Percentiles rank a stretch among this genome's conserved stretches.
Conservation (phyloP, 2,113 vertebrate species). For the Epinephelus cyanopodus region DNA sequence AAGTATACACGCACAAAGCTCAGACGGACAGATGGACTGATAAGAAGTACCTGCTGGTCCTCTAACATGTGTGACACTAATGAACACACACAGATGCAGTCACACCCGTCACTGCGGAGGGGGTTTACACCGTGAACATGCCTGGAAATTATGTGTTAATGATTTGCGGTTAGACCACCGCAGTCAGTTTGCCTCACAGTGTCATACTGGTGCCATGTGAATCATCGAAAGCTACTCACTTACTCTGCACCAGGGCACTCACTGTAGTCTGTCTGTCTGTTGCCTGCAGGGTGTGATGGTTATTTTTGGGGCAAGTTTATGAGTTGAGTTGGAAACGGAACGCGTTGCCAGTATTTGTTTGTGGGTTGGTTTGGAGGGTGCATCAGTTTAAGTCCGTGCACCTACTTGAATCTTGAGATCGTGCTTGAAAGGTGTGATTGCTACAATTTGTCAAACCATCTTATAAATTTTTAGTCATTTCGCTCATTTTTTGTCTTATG, state of each 20-base stretch:
- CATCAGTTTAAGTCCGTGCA: background rate
- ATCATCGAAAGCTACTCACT: constrained; percentile 33
- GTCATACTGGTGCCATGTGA: constrained; percentile 23
- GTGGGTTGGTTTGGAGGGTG: background rate
- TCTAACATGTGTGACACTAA: background rate
- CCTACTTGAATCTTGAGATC: background rate
- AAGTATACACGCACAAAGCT: background rate
- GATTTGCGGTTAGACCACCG: constrained; percentile 21
- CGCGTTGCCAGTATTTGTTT: background rate
- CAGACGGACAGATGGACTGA: constrained; percentile 10
- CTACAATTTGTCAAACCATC: background rate
- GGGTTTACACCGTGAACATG: background rate
- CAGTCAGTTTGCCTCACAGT: constrained; percentile 14
- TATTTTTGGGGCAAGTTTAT: background rate
- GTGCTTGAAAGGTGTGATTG: background rate
- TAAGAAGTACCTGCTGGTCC: constrained; percentile 24
- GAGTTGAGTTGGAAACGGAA: background rate
- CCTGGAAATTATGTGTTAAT: constrained; percentile 29
- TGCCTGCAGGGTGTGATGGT: constrained; percentile 10
- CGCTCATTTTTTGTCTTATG: background rate
- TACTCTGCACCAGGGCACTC: background rate
- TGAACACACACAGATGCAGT: constrained; percentile 5
- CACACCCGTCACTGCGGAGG: constrained; percentile 1
- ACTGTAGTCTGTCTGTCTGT: background rate
- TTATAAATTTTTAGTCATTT: background rate